Conservation (phyloP, 1,140 invertebrate genomes). For the fruit fly (Drosophila melanogaster) region DNA sequence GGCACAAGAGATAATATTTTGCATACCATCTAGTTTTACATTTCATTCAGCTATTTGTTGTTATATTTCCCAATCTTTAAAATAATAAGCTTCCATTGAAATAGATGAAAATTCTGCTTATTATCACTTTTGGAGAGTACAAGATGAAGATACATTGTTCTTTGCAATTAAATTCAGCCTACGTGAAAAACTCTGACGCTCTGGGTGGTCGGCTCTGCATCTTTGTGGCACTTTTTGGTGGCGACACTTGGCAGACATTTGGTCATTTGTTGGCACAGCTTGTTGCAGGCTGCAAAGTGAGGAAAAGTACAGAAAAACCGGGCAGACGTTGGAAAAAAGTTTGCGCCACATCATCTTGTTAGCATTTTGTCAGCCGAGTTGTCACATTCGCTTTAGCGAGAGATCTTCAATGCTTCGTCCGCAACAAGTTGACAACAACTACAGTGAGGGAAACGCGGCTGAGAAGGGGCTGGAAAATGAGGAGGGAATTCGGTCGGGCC, state of each 20-base stretch:
- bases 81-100: no score
- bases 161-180: constrained; percentile 34
- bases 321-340: constrained; percentile 44
- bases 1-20: no score
- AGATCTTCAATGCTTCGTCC: constrained; percentile 23
- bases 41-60: no score
- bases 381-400: constrained; percentile 65
- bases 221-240: constrained; percentile 22
- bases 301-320: constrained; percentile 37
- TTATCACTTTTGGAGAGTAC: background rate
- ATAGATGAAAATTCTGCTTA: no score
- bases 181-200: constrained; percentile 22
- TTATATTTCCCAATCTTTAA: no score
- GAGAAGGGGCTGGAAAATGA: background rate
- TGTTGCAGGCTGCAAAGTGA: constrained; percentile 50
- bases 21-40: no score
- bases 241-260: constrained; percentile 74
- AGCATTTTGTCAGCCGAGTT: constrained; percentile 82
- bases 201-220: constrained; percentile 58
- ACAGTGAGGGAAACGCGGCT: background rate
- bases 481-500: background rate
- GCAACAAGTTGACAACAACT: constrained; percentile 71
- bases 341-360: constrained; percentile 77
- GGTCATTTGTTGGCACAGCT: constrained; percentile 78
- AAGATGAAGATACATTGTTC: constrained; percentile 27